A percentile compares a stretch with the other conserved stretches of the same genome.
Evolutionary conservation across 2,888 invertebrate species (phyloP).

Genomic region (Portevinia maculata): DNA sequence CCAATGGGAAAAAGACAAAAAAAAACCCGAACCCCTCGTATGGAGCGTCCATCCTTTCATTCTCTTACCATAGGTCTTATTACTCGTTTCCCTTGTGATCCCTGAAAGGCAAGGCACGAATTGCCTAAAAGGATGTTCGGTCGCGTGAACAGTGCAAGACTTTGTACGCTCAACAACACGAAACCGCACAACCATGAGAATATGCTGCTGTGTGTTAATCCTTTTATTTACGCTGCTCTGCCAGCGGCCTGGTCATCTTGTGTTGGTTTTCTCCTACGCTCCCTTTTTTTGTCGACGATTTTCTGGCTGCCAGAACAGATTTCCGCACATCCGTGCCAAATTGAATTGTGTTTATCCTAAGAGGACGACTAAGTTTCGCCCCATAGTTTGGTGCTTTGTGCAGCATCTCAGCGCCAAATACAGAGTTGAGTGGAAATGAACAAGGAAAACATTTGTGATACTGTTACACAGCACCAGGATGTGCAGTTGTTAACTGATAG

Average conservation of each 20-base stretch:
- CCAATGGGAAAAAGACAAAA: background rate
- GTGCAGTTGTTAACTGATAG: slow-evolving; percentile 23
- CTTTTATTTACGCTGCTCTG: slow-evolving; percentile 30
- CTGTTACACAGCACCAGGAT: background rate
- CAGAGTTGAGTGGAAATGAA: slow-evolving; percentile 15
- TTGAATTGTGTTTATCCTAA: slow-evolving; percentile 46
- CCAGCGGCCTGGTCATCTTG: slow-evolving; percentile 33
- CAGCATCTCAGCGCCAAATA: background rate
- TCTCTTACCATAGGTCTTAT: background rate
- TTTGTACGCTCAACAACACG: slow-evolving; percentile 17
- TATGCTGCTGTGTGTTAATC: slow-evolving; percentile 30
- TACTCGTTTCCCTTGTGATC: background rate
- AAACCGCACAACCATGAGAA: slow-evolving; percentile 24
- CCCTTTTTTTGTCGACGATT: background rate
- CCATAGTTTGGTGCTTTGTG: background rate
- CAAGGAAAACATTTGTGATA: slow-evolving; percentile 5
- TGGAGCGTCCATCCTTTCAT: background rate
- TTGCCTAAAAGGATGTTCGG: slow-evolving; percentile 15
- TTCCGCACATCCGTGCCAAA: slow-evolving; percentile 54
- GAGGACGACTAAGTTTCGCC: background rate
- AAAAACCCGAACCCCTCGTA: background rate
- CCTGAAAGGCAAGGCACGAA: background rate
- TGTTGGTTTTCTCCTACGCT: background rate
- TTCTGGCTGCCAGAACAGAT: slow-evolving; percentile 38
- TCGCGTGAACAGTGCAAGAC: slow-evolving; percentile 8